These are phyloP conservation scores for Patella ulyssiponensis DNA, from an alignment of 2,888 invertebrate species.

Conservation along the genomic window DNA sequence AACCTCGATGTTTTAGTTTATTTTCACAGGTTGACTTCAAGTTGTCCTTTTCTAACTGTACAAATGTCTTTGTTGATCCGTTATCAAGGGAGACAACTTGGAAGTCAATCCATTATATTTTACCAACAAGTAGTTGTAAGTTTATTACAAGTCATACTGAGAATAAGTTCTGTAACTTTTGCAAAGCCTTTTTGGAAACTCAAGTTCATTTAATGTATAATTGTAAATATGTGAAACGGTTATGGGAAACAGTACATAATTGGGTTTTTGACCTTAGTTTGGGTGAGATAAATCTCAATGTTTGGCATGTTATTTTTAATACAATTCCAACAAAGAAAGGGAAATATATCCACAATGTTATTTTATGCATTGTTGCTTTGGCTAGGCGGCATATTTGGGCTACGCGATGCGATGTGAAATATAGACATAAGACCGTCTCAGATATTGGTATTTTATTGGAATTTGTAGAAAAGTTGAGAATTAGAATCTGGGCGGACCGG, in stretches of 20 bases:
- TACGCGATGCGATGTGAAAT: not conserved
- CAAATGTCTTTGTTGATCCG: not conserved
- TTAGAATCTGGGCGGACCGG: constrained; percentile 9
- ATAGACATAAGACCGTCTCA: constrained; percentile 1
- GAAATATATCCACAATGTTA: not conserved
- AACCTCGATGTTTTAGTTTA: not conserved
- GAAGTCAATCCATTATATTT: not conserved
- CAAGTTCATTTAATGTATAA: not conserved
- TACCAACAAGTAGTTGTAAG: not conserved
- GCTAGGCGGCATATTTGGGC: constrained; percentile 6
- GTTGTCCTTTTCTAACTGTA: not conserved
- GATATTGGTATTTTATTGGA: not conserved
- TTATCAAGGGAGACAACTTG: not conserved
- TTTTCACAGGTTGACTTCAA: not conserved
- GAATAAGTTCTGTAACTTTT: not conserved
- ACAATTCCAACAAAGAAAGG: not conserved
- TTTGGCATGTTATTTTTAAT: constrained; percentile 9
- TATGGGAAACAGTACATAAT: constrained; percentile 5
- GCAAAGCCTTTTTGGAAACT: not conserved
- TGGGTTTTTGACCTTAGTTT: constrained; percentile 5
- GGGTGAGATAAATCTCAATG: constrained; percentile 9
- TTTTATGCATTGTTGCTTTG: constrained; percentile 7
- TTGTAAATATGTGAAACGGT: not conserved
- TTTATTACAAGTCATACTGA: not conserved
- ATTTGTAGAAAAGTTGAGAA: not conserved